These are phyloP conservation scores for Syngnathus typhle DNA, from an alignment of 2,113 vertebrate species.

Conservation along the genomic window DNA sequence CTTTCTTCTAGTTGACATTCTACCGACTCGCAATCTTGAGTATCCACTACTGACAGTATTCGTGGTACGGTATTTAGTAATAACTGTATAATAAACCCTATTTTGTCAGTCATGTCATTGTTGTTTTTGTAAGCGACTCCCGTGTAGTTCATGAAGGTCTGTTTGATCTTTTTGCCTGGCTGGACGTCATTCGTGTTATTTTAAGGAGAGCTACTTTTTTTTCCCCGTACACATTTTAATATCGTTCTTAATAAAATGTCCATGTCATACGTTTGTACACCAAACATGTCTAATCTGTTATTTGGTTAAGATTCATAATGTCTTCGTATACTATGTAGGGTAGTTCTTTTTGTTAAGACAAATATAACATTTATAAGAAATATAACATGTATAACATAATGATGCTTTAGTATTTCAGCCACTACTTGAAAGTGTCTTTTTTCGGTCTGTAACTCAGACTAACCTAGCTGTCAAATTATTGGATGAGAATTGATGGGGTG, in stretches of 20 bases:
- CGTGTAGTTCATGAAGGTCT: not conserved
- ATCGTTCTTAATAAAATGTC: too few species aligned
- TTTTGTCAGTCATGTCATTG: constrained; percentile 3
- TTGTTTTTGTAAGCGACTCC: too few species aligned
- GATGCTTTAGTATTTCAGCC: not conserved
- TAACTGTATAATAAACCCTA: not conserved
- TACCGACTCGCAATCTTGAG: not conserved
- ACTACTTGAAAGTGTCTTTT: not conserved
- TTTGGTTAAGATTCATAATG: too few species aligned
- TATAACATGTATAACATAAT: too few species aligned
- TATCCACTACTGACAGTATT: not conserved
- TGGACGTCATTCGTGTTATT: not conserved
- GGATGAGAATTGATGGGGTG: not conserved
- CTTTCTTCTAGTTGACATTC: not conserved
- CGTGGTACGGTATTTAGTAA: not conserved
- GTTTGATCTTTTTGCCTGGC: not conserved
- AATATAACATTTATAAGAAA: too few species aligned
- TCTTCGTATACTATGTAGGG: too few species aligned
- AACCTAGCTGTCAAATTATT: too few species aligned
- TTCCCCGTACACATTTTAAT: too few species aligned
- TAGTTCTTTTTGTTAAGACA: too few species aligned
- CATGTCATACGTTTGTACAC: not conserved
- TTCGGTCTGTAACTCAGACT: not conserved
- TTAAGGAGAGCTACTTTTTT: too few species aligned
- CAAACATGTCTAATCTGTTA: too few species aligned